Conservation (phyloP, 2,113 vertebrate genomes). For the Pelecanoides urinatrix region DNA sequence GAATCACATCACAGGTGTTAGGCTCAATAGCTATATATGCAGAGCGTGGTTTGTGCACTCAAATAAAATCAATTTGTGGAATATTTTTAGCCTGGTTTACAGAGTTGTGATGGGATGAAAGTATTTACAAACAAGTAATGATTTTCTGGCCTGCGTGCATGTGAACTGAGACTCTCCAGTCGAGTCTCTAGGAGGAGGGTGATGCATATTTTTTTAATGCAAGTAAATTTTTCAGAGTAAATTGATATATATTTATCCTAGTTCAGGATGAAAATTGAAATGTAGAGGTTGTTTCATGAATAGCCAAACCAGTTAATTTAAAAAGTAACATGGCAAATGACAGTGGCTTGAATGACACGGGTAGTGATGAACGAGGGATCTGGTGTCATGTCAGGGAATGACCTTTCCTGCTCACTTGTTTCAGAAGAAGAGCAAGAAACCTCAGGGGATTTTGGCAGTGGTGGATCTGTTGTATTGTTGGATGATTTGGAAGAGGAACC, state of each 20-base stretch:
- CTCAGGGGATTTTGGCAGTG: constrained; percentile 94
- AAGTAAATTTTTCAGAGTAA: neutral
- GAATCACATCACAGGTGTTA: neutral
- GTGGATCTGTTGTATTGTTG: constrained; percentile 84
- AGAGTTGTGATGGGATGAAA: neutral
- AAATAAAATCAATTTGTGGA: neutral
- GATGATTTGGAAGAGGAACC: constrained; percentile 89
- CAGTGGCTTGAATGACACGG: neutral
- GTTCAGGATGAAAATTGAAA: neutral
- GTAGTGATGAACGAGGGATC: neutral
- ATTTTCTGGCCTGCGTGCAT: neutral
- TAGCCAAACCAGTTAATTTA: neutral
- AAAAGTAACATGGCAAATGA: neutral
- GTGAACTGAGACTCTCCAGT: neutral
- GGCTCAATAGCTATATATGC: neutral
- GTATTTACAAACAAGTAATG: neutral
- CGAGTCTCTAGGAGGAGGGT: neutral
- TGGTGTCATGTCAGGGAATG: neutral
- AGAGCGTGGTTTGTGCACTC: neutral
- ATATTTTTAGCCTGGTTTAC: neutral
- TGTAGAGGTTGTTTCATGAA: neutral
- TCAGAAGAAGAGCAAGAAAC: constrained; percentile 93
- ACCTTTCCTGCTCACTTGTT: constrained; percentile 44
- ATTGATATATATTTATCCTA: neutral
- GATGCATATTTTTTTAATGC: neutral